A percentile compares a stretch with the other conserved stretches of the same genome.
Conservation (phyloP, 2,888 invertebrate species). For the Blomia tropicalis region DNA sequence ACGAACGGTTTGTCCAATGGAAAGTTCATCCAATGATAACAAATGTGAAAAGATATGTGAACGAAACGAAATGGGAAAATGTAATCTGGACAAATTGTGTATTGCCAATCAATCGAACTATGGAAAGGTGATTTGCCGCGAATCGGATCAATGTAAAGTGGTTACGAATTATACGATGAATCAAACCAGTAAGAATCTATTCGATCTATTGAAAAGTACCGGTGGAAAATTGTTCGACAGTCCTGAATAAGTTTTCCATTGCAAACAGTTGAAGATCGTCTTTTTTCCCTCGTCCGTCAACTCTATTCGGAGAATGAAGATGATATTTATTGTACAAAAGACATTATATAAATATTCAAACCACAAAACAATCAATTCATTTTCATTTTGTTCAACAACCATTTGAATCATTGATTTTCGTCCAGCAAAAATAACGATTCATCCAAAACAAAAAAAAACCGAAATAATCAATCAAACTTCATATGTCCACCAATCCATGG, state of each 20-base stretch:
- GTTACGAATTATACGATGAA: background rate
- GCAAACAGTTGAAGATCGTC: too few species aligned
- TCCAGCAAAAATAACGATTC: background rate
- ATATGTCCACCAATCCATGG: conserved; percentile 21
- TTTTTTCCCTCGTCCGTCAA: too few species aligned
- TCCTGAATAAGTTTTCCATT: background rate
- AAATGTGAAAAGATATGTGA: background rate
- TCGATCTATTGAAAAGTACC: background rate
- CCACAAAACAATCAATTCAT: too few species aligned
- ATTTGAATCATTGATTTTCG: too few species aligned
- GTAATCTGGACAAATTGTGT: conserved; percentile 9
- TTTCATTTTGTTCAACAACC: too few species aligned
- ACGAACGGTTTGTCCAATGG: background rate
- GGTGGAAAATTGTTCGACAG: background rate
- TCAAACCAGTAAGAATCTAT: background rate
- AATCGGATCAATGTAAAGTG: background rate
- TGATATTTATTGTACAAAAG: too few species aligned
- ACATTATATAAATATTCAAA: too few species aligned
- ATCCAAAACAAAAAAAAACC: background rate
- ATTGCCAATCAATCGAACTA: background rate
- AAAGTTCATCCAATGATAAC: background rate
- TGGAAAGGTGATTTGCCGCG: conserved; percentile 2
- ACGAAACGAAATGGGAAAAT: background rate
- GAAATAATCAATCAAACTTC: background rate
- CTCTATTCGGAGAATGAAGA: too few species aligned